Conservation (phyloP, 2,888 invertebrate genomes). For the Cephus nigrinus region DNA sequence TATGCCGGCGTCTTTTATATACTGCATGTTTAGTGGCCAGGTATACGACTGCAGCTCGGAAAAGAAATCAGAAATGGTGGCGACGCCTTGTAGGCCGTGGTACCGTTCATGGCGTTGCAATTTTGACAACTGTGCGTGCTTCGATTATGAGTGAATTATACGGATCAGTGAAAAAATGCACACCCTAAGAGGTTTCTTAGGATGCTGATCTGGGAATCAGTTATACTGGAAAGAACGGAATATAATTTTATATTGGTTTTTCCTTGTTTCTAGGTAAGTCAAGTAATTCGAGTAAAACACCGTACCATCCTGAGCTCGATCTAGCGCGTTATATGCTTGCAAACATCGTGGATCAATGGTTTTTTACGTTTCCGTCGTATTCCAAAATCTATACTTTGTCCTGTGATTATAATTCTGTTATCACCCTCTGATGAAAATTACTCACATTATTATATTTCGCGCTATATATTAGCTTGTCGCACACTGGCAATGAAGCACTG, state of each 20-base stretch:
- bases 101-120: slow-evolving; percentile 2
- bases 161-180: background rate
- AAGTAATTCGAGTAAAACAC: background rate
- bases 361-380: background rate
- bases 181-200: background rate
- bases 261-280: background rate
- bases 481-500: background rate
- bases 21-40: background rate
- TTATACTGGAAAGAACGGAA: background rate
- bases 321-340: background rate
- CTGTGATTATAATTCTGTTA: background rate
- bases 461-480: background rate
- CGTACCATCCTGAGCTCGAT: background rate
- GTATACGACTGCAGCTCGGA: background rate
- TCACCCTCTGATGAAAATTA: background rate
- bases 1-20: background rate
- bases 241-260: background rate
- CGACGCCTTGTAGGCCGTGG: background rate
- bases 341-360: background rate
- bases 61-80: slow-evolving; percentile 7
- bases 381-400: background rate
- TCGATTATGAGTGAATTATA: background rate
- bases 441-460: background rate
- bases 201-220: background rate
- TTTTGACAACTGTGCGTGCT: slow-evolving; percentile 7